These are phyloP conservation scores for Drosophila subpulchrella DNA, from an alignment of 1,140 invertebrate species.

Conservation along the genomic window DNA sequence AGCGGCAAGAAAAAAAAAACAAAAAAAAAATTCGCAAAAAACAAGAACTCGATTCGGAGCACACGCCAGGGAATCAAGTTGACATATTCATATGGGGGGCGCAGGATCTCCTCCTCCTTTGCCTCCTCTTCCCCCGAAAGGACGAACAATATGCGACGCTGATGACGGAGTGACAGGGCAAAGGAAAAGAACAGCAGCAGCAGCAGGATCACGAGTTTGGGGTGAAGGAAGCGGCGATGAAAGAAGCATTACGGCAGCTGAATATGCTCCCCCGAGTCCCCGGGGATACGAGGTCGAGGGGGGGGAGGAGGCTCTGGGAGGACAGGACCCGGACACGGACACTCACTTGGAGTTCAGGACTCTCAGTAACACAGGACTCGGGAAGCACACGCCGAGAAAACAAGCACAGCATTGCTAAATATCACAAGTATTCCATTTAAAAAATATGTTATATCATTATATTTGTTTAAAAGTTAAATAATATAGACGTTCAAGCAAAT, in stretches of 20 bases:
- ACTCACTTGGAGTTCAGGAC: constrained; percentile 35
- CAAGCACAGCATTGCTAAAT: neutral
- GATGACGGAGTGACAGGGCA: constrained; percentile 57
- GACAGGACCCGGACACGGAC: constrained; percentile 29
- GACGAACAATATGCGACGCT: constrained; percentile 47
- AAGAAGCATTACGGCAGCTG: constrained; percentile 66
- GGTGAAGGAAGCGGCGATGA: constrained; percentile 49
- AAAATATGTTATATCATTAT: too few species aligned
- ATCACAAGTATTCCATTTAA: neutral
- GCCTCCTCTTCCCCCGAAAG: constrained; percentile 4
- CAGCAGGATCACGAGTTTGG: neutral
- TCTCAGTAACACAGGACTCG: neutral
- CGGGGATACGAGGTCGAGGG: constrained; percentile 26
- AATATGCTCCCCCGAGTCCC: constrained; percentile 57
- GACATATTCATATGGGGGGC: constrained; percentile 49
- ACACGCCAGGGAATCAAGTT: constrained; percentile 47
- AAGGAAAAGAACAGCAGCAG: constrained; percentile 28
- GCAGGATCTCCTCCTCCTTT: neutral
- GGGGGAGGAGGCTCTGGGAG: neutral
- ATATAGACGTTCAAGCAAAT: too few species aligned
- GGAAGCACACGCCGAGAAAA: constrained; percentile 10
- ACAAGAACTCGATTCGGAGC: constrained; percentile 14
- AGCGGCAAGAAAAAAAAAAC: constrained; percentile 5
- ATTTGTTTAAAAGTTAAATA: too few species aligned
- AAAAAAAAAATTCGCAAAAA: constrained; percentile 19